Base-by-base conservation (phyloP, 2,797 vertebrate species). In the Bufotes viridis region DNA sequence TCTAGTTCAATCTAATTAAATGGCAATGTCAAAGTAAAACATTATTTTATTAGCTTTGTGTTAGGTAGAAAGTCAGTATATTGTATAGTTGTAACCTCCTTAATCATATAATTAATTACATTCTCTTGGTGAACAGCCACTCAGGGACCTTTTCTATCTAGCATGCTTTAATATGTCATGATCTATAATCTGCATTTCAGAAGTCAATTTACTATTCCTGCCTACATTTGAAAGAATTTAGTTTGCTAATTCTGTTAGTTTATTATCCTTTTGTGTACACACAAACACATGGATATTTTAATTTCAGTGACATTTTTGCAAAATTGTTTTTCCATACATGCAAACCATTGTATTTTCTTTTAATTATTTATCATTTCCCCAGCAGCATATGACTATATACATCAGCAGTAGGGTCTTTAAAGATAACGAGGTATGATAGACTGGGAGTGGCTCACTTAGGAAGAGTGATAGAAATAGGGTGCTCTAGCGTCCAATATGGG, bases 1-100 rank as follows among this genome's bases (percentile, higher is more conserved):
- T 89, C 88, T 89, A 61, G 55, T 78, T 65, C 85, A 80, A 76
- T 89, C 76, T 87, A 89, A 89, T 87, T 87, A 89, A 89, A 89
- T 87, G 88, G 84, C 85, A 87, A 89, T 89, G 88, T 89, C 88
- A 89, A 84, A 87, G 88, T 89, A 89, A 87, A 87, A 83, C 88
- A 89, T 89, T 89, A 89, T 84, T 87, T 87, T 89, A 87, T 89
- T 89, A 87, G 85, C 84, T 79, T 89, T 89, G 79, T 89, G 84
- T 87, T 83, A 83, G 81, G 88, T 84, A 76, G 65, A 89, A 87
- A 87, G 76, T 87, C 85, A 65, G 74, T 83, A 76, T 78, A 87
- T 87, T 87, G 85, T 80, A 83, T 78, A 79, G 80, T 70, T 87
- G 74, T 89, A 89, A 89, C 88, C 85, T 87, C 85, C 76, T 87